Base-by-base conservation (phyloP, 92 coral and sea anemone genomes). In the Epizoanthus stellaris region DNA sequence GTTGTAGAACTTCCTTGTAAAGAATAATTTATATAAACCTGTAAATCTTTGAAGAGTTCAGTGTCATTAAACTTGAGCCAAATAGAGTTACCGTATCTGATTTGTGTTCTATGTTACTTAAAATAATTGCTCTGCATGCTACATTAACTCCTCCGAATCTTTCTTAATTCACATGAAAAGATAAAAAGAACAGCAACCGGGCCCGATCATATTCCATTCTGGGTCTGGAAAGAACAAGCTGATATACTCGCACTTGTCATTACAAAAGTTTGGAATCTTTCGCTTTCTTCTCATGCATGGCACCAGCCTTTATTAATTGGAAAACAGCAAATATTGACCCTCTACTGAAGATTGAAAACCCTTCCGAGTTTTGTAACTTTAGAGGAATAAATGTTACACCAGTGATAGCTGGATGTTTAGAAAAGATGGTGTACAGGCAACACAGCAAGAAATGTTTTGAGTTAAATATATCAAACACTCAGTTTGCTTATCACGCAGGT, bases 401-500 rank as follows among this genome's bases (percentile, higher is more conserved):
- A 11, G 63, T 58, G 5, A 58, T 58, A 13, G 20, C 63, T 0
- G 8, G 63, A 58, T 14, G n/a, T 4, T 58, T 58, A 1, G 63
- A 58, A 58, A 58, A 58, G 5, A 13, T 58, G 3, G 13, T 58
- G 17, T 58, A 58, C 58, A 30, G 34, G 34, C 34, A 43, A 43
- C 75, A 70, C 49, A 10, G 74, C 42, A 69, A 69, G 74, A 40
- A 68, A 40, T 30, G 49, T 5, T 58, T 58, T 3, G 63, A 10
- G 63, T 13, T 42, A 13, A 68, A 36, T 68, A 11, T 68, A 47
- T 68, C 54, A 40, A 68, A 6, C 38, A 39, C 36, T 15, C 74
- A 68, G 74, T 68, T 68, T 68, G 52, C 74, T 19, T 68, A 68
- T 12, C 53, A n/a, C 54, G 40, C 74, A 30, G 74, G 74, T 15